phyloP scores from a whole-genome alignment of 2,888 invertebrate genomes.

The Eilema depressum region DNA sequence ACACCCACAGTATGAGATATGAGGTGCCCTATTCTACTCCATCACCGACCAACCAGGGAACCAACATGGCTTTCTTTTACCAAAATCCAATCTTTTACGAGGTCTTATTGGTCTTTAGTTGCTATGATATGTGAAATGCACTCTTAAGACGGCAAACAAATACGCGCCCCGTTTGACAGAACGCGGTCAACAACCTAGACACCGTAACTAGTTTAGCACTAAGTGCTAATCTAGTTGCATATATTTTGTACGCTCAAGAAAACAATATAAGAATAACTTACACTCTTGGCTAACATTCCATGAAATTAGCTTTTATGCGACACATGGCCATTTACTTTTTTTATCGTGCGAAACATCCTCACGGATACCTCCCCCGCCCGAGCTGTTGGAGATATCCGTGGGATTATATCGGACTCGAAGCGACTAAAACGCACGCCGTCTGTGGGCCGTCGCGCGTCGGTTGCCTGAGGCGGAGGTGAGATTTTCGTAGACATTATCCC shows the following conservation, averaged over 20 bases:
- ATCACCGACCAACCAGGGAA: too few relatives aligned
- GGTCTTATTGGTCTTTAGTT: background rate
- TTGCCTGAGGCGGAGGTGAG: too few relatives aligned
- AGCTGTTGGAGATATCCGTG: too few relatives aligned
- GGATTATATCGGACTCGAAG: too few relatives aligned
- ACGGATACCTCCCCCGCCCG: too few relatives aligned
- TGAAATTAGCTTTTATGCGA: background rate
- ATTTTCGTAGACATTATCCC: too few relatives aligned
- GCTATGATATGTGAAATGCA: background rate
- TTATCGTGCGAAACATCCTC: too few relatives aligned
- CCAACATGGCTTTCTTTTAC: too few relatives aligned
- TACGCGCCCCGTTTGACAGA: background rate
- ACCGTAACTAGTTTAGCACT: background rate
- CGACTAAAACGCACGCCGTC: too few relatives aligned
- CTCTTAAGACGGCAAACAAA: background rate
- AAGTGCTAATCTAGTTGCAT: background rate
- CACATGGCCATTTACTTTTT: background rate
- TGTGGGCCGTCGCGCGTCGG: too few relatives aligned
- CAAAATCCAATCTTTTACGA: background rate
- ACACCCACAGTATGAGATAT: too few relatives aligned
- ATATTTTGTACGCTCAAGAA: background rate
- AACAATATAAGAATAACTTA: background rate
- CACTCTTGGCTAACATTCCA: background rate
- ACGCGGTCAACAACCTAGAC: slow-evolving; percentile 11
- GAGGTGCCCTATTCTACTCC: too few relatives aligned